A percentile compares a stretch with the other conserved stretches of the same genome.
phyloP scores from a whole-genome alignment of 2,797 vertebrate species.

The Eurystomus glaucurus region DNA sequence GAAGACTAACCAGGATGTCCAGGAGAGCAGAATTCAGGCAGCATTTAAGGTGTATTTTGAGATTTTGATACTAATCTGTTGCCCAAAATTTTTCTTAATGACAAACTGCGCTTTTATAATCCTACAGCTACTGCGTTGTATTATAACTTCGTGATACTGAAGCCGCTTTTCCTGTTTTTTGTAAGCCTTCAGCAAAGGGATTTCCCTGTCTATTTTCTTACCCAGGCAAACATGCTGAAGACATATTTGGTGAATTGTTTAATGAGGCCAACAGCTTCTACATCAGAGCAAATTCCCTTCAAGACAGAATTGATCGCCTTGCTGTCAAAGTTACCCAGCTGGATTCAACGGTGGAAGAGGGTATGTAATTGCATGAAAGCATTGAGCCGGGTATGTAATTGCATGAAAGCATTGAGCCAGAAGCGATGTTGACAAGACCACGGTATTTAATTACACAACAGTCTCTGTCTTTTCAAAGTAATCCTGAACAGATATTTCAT shows the following conservation, averaged over 20 bases:
- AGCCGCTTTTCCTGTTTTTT: background rate
- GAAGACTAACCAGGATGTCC: background rate
- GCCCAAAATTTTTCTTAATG: background rate
- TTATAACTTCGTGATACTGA: background rate
- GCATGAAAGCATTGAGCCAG: slow-evolving; percentile 41
- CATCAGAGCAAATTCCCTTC: slow-evolving; percentile 96
- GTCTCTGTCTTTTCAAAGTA: slow-evolving; percentile 55
- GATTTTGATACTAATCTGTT: background rate
- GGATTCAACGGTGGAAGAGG: slow-evolving; percentile 99
- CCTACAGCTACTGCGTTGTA: background rate
- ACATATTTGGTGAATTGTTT: slow-evolving; percentile 98
- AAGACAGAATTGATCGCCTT: slow-evolving; percentile 97
- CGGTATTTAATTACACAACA: slow-evolving; percentile 70
- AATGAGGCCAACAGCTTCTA: slow-evolving; percentile 98
- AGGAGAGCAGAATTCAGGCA: background rate
- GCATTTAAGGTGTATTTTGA: background rate
- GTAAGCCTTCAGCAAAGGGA: slow-evolving; percentile 12
- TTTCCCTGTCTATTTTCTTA: slow-evolving; percentile 52
- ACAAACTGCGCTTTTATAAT: background rate
- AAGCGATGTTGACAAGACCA: slow-evolving; percentile 63
- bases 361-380: slow-evolving; percentile 85
- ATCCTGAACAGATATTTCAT: slow-evolving; percentile 32
- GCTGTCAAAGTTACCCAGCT: slow-evolving; percentile 99
- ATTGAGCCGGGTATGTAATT: slow-evolving; percentile 87
- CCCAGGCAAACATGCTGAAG: slow-evolving; percentile 97